A percentile compares a stretch with the other conserved stretches of the same genome.
Conservation (phyloP, 2,113 vertebrate species). For the Archilochus colubris region DNA sequence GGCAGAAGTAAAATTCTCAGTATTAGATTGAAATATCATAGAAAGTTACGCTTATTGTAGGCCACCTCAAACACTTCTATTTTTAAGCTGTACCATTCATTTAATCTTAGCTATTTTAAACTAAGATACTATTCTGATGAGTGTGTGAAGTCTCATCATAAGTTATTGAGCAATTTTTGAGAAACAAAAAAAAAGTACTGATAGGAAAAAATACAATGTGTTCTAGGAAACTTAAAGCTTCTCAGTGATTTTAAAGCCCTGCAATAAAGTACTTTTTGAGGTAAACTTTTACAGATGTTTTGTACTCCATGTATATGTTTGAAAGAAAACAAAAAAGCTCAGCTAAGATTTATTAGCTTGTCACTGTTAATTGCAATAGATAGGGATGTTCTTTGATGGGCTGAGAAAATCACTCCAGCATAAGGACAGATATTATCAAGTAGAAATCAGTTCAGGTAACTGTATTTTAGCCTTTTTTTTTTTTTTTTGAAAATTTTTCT, state of each 20-base stretch:
- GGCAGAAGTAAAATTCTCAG: not conserved
- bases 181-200: not conserved
- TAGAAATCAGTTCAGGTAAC: not conserved
- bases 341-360: not conserved
- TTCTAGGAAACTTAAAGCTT: not conserved
- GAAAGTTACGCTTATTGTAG: not conserved
- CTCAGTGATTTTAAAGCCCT: not conserved
- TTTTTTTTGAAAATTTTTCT: not conserved
- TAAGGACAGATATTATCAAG: not conserved
- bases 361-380: not conserved
- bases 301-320: not conserved
- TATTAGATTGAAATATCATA: not conserved
- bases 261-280: not conserved
- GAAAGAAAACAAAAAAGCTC: not conserved
- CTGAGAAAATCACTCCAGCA: not conserved
- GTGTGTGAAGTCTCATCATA: not conserved
- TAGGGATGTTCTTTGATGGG: fast-evolving
- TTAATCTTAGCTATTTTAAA: not conserved
- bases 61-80: not conserved
- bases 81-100: not conserved
- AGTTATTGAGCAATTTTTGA: not conserved
- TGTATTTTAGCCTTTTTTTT: not conserved
- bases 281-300: not conserved
- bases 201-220: not conserved
- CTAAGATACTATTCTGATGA: not conserved